Base-by-base conservation (phyloP, 2,113 vertebrate species). In the Erpornis zantholeuca region DNA sequence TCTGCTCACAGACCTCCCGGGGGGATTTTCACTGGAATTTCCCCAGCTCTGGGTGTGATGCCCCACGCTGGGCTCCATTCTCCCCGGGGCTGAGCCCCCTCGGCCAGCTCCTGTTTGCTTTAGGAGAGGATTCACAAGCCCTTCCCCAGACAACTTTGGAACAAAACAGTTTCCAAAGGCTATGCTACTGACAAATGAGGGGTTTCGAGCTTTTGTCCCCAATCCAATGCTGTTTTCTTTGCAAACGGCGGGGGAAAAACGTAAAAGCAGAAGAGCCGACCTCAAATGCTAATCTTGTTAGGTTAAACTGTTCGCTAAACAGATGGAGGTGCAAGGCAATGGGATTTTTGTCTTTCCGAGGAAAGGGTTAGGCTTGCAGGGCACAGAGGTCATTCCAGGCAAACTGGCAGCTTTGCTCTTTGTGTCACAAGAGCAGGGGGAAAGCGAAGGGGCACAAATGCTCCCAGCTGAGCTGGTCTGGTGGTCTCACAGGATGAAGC, bases 241-340 rank as follows among this genome's bases (percentile, higher is more conserved):
- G 94, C 86, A 88, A 96, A 96, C 1, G 64, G 72, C 0, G 0
- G 71, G 86, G 56, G n/a, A 17, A 93, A 94, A 81, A 63, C 0
- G 53, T 47, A 93, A 76, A 81, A 96, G 89, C 83, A 95, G 93
- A 96, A 92, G 92, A 92, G 81, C 11, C 13, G 76, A 95, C 84
- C 71, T 76, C 50, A 3, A 88, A 94, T 96, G 94, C 94, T 97
- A 97, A 97, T 97, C 97, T 97, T 88, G 96, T 97, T 97, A 97
- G 95, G 95, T 96, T 97, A 96, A 97, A 97, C 93, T 97, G 92
- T 79, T 97, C 47, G 0, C 93, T 96, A 97, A 97, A 97, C 95
- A 97, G 97, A 96, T 96, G 89, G 94, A 94, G 91, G 88, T 69
- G 45, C 72, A 89, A 86, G 71, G 95, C 89, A 94, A 93, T 76